These are phyloP conservation scores for Drosophila buzzatii DNA, from an alignment of 2,888 invertebrate genomes.

Conservation along the genomic window DNA sequence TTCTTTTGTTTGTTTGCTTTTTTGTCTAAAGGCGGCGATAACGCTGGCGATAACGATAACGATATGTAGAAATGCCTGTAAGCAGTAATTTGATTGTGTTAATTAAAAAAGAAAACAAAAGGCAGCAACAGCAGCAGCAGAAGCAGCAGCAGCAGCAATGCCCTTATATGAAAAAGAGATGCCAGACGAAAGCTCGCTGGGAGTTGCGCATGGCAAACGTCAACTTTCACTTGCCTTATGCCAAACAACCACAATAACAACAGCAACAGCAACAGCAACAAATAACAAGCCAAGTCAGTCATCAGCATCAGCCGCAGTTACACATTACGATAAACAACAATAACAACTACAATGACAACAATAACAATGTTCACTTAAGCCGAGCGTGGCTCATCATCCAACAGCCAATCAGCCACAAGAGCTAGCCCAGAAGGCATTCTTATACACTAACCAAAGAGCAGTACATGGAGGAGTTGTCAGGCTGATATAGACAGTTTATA, in stretches of 20 bases:
- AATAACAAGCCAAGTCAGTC: conserved; percentile 65
- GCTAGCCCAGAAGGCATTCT: conserved; percentile 2
- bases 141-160: conserved; percentile 45
- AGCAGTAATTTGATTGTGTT: conserved; percentile 74
- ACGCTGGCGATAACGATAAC: conserved; percentile 52
- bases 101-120: conserved; percentile 79
- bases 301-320: conserved; percentile 58
- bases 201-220: conserved; percentile 52
- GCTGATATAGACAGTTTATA: too few relatives aligned
- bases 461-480: background rate
- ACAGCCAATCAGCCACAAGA: conserved; percentile 14
- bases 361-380: conserved; percentile 47
- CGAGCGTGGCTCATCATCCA: conserved; percentile 23
- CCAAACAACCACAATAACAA: conserved; percentile 61
- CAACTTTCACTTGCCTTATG: conserved; percentile 83
- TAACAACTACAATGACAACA: conserved; percentile 40
- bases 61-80: conserved; percentile 60
- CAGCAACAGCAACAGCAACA: conserved; percentile 50
- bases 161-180: conserved; percentile 75
- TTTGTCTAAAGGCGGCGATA: conserved; percentile 33
- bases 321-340: conserved; percentile 60
- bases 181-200: conserved; percentile 62
- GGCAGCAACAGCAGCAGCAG: conserved; percentile 30
- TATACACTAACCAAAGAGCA: background rate
- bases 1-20: conserved; percentile 38